Base-by-base conservation (phyloP, 1,140 invertebrate species). In the Myzus persicae region DNA sequence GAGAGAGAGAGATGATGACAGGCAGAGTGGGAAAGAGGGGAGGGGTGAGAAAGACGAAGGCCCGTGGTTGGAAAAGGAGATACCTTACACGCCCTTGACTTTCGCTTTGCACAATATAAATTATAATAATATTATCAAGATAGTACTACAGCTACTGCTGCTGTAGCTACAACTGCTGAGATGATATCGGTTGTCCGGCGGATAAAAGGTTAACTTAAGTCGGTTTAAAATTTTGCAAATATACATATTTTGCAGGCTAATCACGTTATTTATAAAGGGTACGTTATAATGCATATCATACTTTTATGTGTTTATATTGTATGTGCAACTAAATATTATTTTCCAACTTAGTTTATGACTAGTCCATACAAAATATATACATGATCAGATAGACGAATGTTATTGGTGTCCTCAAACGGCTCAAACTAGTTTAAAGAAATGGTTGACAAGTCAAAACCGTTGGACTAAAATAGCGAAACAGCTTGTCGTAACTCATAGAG, bases 91-190 rank as follows among this genome's bases (percentile, higher is more conserved):
- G 81, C 38, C 81, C 81, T 82, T 82, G 81, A 82, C 81, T 82
- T 82, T 82, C 81, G 38, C 81, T 82, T 82, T 82, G 81, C 40
- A 82, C 81, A 11, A 24, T 82, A 40, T 40, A 22, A 38, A 40
- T 82, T n/a, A 76, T n/a, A 76, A 76, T 76, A 76, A n/a, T 76
- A 76, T 76, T 76, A 76, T 76, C 59, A n/a, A 76, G 14, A 67
- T 67, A n/a, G 31, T 67, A 22, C 48, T 67, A 18, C 5, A 36
- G 59, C 59, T 82, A 82, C 81, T 36, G n/a, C 22, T 36, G 81
- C n/a, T n/a, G n/a, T n/a, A 36, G 59, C 59, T 82, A 82, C 81
- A 22, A 18, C 22, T 36, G 81, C 81, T 82, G 81, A 40, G 81
- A 82, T 40, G 40, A 40, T 82, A 40, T 82, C 81, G 22, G 38